Evolutionary conservation across 92 coral and sea anemone species (phyloP).

Genomic region (Epizoanthus scotinus): DNA sequence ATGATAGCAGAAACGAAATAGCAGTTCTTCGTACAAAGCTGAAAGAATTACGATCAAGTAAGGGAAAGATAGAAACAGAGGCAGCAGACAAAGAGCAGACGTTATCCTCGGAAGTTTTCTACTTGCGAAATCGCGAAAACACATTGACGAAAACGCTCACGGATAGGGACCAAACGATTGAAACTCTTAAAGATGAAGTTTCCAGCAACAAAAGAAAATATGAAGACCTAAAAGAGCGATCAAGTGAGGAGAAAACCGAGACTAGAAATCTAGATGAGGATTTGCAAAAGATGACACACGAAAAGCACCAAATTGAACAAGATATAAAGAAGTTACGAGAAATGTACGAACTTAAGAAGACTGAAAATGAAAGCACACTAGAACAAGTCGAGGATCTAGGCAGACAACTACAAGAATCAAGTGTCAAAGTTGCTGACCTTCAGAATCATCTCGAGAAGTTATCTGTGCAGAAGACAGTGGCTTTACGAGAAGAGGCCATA

Average conservation of each 20-base stretch:
- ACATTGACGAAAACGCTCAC: slow-evolving; percentile 13
- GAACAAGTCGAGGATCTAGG: slow-evolving; percentile 50
- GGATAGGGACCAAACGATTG: slow-evolving; percentile 30
- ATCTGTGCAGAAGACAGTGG: background rate
- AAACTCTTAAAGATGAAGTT: slow-evolving; percentile 17
- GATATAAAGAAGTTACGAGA: slow-evolving; percentile 42
- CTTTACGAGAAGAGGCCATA: slow-evolving; percentile 12
- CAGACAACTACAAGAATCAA: slow-evolving; percentile 53
- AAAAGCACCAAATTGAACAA: slow-evolving; percentile 47
- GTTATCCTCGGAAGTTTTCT: slow-evolving; percentile 21
- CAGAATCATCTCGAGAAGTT: slow-evolving; percentile 2
- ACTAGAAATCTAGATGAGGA: slow-evolving; percentile 10
- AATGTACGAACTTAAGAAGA: slow-evolving; percentile 30
- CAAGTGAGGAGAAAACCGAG: slow-evolving; percentile 48
- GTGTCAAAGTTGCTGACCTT: background rate
- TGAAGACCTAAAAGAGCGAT: slow-evolving; percentile 50
- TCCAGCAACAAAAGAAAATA: slow-evolving; percentile 41
- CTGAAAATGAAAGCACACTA: slow-evolving; percentile 52
- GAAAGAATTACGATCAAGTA: slow-evolving; percentile 51
- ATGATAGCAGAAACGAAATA: slow-evolving; percentile 34
- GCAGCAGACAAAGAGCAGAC: slow-evolving; percentile 41
- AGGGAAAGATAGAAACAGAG: slow-evolving; percentile 41
- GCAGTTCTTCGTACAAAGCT: slow-evolving; percentile 42
- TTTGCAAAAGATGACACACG: slow-evolving; percentile 29
- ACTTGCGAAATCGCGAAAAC: slow-evolving; percentile 34